phyloP scores from a whole-genome alignment of 2,113 vertebrate species.

The Haemorhous mexicanus region DNA sequence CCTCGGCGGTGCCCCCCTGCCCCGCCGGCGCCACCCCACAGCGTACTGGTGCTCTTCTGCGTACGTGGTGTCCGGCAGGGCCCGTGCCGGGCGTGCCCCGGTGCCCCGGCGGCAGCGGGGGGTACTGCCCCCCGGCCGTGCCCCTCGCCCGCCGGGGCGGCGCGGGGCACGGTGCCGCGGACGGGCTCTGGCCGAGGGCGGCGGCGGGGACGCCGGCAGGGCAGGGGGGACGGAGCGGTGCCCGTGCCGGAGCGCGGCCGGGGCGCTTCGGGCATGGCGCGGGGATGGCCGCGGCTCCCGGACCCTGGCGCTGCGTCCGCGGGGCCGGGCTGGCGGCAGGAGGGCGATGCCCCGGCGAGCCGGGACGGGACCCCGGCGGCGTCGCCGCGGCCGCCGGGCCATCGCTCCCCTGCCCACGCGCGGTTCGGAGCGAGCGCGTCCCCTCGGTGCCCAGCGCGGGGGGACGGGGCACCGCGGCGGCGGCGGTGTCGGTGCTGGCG shows the following conservation, averaged over 20 bases:
- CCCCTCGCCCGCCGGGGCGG: background rate
- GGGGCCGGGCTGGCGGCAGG: background rate
- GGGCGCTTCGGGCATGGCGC: background rate
- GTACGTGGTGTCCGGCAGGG: slow-evolving; percentile 2
- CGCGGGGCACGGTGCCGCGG: background rate
- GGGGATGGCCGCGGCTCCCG: background rate
- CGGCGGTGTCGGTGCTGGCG: too few species aligned
- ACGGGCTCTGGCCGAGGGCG: background rate
- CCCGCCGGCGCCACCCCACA: background rate
- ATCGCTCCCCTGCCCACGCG: background rate
- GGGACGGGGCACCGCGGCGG: too few species aligned
- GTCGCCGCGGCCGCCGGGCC: background rate
- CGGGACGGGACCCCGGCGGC: background rate
- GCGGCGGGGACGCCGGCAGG: background rate
- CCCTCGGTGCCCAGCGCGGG: background rate
- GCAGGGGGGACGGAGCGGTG: background rate
- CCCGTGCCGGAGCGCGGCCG: background rate
- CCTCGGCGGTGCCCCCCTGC: slow-evolving; percentile 27
- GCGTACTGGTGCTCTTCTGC: slow-evolving; percentile 49
- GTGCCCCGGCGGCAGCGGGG: background rate
- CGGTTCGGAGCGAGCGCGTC: background rate
- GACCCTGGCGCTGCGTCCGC: slow-evolving; percentile 27
- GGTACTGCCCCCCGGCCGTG: background rate
- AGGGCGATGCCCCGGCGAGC: background rate
- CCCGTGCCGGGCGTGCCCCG: background rate